Base-by-base conservation (phyloP, 1,140 invertebrate genomes). In the Harpegnathos saltator region DNA sequence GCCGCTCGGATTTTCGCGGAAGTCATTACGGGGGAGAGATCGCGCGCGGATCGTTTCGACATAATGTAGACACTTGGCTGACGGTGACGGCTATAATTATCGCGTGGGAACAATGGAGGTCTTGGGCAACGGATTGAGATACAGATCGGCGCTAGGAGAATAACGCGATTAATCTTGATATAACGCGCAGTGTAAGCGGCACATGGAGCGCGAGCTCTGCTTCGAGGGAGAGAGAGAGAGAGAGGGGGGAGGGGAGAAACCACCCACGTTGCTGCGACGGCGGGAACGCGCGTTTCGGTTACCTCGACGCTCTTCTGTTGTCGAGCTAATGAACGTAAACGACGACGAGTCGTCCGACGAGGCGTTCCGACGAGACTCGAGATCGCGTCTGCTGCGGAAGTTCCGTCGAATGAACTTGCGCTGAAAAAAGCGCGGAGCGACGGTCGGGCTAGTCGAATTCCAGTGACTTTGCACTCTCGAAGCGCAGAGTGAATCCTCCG, bases 91-190 rank as follows among this genome's bases (percentile, higher is more conserved):
- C 29, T 7, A 5, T 38, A 68, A 68, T 78, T 78, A 78, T 69
- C 71, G 52, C 56, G 19, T 14, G 48, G 24, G 17, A 24, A 87
- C 85, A 86, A 87, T 87, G 38, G 3, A 7, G 15, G 11, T 68
- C 78, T 83, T 83, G 66, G 61, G 52, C 66, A 85, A 87, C 1
- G 29, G n/a, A n/a, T n/a, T 19, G 58, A 82, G 85, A 83, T 86
- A 87, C 26, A 17, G 62, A 87, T 86, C 84, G 48, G 29, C 66
- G 66, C 56, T 77, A 44, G 24, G 54, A 52, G 62, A 87, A 78
- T 83, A 83, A 83, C 26, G 15, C 29, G 81, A 87, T 84, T 62
- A 69, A 80, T 83, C 85, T 63, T 73, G 85, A 87, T 87, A 83
- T 72, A n/a, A n/a, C 85, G 78, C 65, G 26, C 24, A 17, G 24